A percentile compares a stretch with the other conserved stretches of the same genome.
These are phyloP conservation scores for Ophion obscuratus DNA, from an alignment of 2,888 invertebrate genomes.

Conservation along the genomic window DNA sequence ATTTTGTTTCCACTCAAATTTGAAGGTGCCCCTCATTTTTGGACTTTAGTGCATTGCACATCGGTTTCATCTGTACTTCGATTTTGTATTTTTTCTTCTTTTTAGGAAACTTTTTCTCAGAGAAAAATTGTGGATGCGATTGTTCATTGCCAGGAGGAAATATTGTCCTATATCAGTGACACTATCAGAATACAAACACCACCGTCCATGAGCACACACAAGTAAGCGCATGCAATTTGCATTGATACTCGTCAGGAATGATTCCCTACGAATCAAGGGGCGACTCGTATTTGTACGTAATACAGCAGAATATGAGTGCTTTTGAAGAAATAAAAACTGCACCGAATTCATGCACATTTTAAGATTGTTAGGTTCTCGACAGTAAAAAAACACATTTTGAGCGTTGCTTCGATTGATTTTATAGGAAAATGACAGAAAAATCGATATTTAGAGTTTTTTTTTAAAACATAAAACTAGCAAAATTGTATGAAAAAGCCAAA, in stretches of 20 bases:
- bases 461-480: too few species aligned
- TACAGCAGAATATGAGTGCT: too few species aligned
- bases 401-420: too few species aligned
- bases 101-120: conserved; percentile 91
- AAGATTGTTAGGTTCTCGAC: too few species aligned
- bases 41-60: not conserved
- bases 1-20: not conserved
- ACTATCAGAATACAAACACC: conserved; percentile 88
- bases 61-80: not conserved
- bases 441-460: too few species aligned
- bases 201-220: conserved; percentile 85
- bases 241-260: not conserved
- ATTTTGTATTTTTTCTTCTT: conserved; percentile 58
- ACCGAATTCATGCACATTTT: too few species aligned
- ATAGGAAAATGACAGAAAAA: too few species aligned
- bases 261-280: too few species aligned
- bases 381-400: too few species aligned
- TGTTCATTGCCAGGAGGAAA: conserved; percentile 92
- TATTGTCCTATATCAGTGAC: conserved; percentile 89
- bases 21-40: not conserved
- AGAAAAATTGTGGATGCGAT: conserved; percentile 92
- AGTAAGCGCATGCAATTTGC: conserved; percentile 77
- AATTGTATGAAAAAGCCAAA: too few species aligned
- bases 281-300: too few species aligned
- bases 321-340: too few species aligned